Evolutionary conservation across 1,140 invertebrate species (phyloP), one percentile per base, ranked within the genome.

Genomic region (Limonius californicus): DNA sequence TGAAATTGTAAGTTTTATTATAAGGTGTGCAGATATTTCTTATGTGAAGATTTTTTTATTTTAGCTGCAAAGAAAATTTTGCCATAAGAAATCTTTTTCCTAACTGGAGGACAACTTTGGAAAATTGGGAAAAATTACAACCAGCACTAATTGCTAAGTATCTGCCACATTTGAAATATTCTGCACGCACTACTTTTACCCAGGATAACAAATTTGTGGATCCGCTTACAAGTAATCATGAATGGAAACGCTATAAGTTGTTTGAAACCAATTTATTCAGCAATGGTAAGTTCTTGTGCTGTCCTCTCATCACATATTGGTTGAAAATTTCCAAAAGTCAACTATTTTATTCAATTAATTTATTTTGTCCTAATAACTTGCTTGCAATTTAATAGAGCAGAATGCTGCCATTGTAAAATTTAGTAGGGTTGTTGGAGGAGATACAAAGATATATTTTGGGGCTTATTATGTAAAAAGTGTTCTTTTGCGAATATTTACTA

Each of bases 161-260:
- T 69, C 62, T 81, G 11, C 81, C 81, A 27, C 60, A 71, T 50
- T 23, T 72, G 11, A 69, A 72, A 45, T 12, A 68, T 59, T 82
- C 81, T 0, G 80, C 70, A 77, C 74, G 65, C 63, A 62, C 71
- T 43, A 55, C 59, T 12, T 45, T 32, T 59, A 72, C 67, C 12
- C 68, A 68, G 1, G 62, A 66, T 11, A 68, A 68, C 39, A 30
- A 18, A 42, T 55, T 47, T 19, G 42, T 63, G 58, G 62, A 61
- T 68, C 61, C 54, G 23, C 20, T 63, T 50, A 12, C 60, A 18
- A 11, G 61, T 6, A 61, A 72, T 15, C 62, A 63, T 35, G 59
- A 72, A 14, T 82, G 80, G 77, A 79, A 72, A 47, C 70, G 70
- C 20, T 79, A 73, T 68, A 69, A 77, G 30, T 69, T 78, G 57